Evolutionary conservation across 2,888 invertebrate genomes (phyloP).

Genomic region (Nemotelus nigrinus): DNA sequence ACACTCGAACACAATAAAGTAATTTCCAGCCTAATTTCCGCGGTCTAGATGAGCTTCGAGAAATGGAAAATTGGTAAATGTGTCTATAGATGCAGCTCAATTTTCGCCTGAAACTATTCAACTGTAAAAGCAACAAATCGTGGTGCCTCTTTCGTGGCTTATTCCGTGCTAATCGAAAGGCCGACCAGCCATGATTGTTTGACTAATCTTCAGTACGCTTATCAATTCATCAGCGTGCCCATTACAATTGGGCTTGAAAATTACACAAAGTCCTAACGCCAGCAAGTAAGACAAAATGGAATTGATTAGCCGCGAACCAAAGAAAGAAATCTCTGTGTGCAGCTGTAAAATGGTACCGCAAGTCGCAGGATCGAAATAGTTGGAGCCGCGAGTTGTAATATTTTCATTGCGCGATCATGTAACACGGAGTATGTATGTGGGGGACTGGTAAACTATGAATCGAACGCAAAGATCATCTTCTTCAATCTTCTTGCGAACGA

Average conservation of each 20-base stretch:
- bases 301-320: not conserved
- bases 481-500: constrained; percentile 18
- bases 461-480: not conserved
- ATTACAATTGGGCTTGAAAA: constrained; percentile 8
- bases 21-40: constrained; percentile 22
- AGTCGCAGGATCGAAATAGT: not conserved
- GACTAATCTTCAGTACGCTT: not conserved
- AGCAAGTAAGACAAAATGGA: not conserved
- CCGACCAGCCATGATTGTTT: too few species aligned
- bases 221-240: constrained; percentile 19
- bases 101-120: constrained; percentile 38
- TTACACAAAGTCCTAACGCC: not conserved
- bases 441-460: too few species aligned
- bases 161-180: too few species aligned
- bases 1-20: constrained; percentile 37
- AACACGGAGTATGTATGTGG: not conserved
- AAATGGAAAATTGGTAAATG: not conserved
- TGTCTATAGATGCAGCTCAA: not conserved
- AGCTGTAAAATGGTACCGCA: not conserved
- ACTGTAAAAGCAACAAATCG: constrained; percentile 27
- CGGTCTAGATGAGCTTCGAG: not conserved
- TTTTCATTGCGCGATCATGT: constrained; percentile 20
- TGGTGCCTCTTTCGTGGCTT: too few species aligned
- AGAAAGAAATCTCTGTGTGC: too few species aligned
- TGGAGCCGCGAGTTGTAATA: constrained; percentile 25